Conservation (phyloP, 2,113 vertebrate species). For the Oryctolagus cuniculus region mOryCun1.1 NC_091432.1:80401001-80401500, state of each 20-base stretch:
- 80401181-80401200: neutral
- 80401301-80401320: neutral
- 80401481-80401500: too few relatives aligned
- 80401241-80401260: neutral
- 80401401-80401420: slow-evolving; percentile 33
- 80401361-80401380: neutral
- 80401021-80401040: slow-evolving; percentile 50
- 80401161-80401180: slow-evolving; percentile 1
- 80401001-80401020: neutral
- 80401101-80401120: neutral
- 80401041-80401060: neutral
- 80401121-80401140: neutral
- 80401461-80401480: too few relatives aligned
- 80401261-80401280: neutral
- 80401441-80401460: too few relatives aligned
- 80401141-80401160: slow-evolving; percentile 23
- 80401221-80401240: neutral
- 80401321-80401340: neutral
- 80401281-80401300: neutral
- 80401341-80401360: slow-evolving; percentile 30
- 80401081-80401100: slow-evolving; percentile 41
- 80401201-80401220: neutral
- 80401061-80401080: slow-evolving; percentile 3
- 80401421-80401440: neutral
- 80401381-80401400: neutral